Conservation (phyloP, 1,140 invertebrate species). For the Amyelois transitella region DNA sequence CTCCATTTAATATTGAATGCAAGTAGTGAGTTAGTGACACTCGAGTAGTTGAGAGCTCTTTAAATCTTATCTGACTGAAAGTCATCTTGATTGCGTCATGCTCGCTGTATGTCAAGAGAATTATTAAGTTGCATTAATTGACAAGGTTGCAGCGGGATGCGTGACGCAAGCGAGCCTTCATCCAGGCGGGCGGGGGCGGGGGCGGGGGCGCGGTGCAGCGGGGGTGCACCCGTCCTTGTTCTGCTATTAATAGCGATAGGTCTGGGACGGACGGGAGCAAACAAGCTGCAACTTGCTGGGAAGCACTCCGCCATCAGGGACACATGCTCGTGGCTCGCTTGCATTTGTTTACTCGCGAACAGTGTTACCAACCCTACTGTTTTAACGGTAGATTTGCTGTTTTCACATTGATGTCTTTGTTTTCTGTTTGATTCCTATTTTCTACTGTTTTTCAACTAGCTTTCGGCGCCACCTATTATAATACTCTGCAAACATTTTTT, state of each 20-base stretch:
- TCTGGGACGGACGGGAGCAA: not conserved
- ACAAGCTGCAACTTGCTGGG: not conserved
- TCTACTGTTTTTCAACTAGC: too few species aligned
- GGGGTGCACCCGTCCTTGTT: not conserved
- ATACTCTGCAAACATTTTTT: too few species aligned
- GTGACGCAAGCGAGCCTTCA: not conserved
- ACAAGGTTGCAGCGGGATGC: not conserved
- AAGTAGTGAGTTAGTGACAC: too few species aligned
- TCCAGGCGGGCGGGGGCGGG: not conserved
- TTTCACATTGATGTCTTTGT: too few species aligned
- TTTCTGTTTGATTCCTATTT: too few species aligned
- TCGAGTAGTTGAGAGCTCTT: not conserved
- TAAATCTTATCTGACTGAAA: not conserved
- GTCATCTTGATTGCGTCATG: not conserved
- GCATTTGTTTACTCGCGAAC: not conserved
- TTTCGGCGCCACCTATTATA: too few species aligned
- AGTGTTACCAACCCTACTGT: too few species aligned
- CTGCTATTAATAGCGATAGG: not conserved
- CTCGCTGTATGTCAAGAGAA: not conserved
- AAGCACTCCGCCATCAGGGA: not conserved
- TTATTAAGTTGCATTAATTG: not conserved
- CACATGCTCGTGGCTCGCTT: not conserved
- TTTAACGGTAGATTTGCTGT: too few species aligned
- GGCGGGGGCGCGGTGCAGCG: not conserved
- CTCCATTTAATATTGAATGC: too few species aligned